Conservation (phyloP, 2,113 vertebrate genomes). For the Propithecus coquereli region DNA sequence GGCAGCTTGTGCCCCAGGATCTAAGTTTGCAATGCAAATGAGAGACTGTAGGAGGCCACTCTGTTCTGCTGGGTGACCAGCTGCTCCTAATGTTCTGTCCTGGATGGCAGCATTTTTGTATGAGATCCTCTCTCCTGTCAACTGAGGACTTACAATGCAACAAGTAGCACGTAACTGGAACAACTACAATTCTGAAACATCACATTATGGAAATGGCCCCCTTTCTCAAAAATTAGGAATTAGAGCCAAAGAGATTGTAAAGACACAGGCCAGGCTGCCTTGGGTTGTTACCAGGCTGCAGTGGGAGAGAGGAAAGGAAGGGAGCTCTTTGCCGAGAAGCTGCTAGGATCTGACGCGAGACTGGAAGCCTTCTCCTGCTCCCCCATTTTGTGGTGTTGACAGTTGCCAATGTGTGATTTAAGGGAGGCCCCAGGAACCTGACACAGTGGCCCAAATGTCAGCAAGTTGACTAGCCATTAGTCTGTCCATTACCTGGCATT, state of each 20-base stretch:
- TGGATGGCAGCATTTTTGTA: not conserved
- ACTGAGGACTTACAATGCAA: not conserved
- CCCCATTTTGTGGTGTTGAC: no score
- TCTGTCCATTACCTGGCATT: not conserved
- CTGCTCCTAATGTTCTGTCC: not conserved
- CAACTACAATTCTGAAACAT: not conserved
- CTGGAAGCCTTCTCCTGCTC: not conserved
- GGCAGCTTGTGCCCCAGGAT: not conserved
- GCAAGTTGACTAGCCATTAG: not conserved
- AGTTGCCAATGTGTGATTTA: not conserved
- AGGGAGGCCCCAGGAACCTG: not conserved
- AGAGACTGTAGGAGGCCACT: not conserved
- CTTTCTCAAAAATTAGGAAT: not conserved
- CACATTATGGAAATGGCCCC: not conserved
- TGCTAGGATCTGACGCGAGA: not conserved
- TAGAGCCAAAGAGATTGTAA: not conserved
- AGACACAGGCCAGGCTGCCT: not conserved
- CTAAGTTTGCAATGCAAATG: not conserved
- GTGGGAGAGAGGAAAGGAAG: not conserved
- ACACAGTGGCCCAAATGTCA: not conserved
- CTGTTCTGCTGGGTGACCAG: not conserved
- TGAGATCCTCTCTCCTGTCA: not conserved
- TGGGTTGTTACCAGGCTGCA: not conserved
- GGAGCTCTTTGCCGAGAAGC: not conserved
- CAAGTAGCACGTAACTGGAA: not conserved